Conservation (phyloP, 2,113 vertebrate species). For the Hiodon tergisus region DNA sequence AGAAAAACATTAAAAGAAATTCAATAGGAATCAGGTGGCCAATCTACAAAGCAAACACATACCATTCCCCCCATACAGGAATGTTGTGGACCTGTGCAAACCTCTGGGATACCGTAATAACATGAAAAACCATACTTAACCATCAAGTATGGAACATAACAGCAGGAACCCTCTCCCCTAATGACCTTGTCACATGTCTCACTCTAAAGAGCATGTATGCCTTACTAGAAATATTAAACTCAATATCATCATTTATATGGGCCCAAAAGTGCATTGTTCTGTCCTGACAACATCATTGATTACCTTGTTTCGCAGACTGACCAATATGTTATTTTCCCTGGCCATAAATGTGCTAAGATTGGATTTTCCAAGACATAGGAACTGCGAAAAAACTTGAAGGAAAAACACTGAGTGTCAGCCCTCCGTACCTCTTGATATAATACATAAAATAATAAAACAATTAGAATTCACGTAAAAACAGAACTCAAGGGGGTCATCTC, state of each 20-base stretch:
- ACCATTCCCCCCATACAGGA: constrained; percentile 39
- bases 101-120: constrained; percentile 4
- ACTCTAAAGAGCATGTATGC: not conserved
- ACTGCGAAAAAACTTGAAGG: no score
- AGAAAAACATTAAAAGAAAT: constrained; percentile 65
- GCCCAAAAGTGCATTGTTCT: not conserved
- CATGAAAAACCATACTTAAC: not conserved
- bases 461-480: no score
- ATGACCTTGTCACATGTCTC: not conserved
- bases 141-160: constrained; percentile 24
- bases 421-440: no score
- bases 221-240: not conserved
- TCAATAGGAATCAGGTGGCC: constrained; percentile 52
- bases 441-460: no score
- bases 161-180: not conserved
- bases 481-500: no score
- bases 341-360: constrained; percentile 5
- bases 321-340: not conserved
- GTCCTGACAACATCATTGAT: constrained; percentile 4
- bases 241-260: no score
- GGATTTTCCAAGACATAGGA: constrained; percentile 16
- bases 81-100: constrained; percentile 34
- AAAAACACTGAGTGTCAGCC: no score
- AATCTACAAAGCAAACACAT: constrained; percentile 49
- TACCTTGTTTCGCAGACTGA: not conserved